Percentiles rank a stretch among this genome's conserved stretches.
These are phyloP conservation scores for Drosophila borealis DNA, from an alignment of 2,888 invertebrate genomes.

Conservation along the genomic window DNA sequence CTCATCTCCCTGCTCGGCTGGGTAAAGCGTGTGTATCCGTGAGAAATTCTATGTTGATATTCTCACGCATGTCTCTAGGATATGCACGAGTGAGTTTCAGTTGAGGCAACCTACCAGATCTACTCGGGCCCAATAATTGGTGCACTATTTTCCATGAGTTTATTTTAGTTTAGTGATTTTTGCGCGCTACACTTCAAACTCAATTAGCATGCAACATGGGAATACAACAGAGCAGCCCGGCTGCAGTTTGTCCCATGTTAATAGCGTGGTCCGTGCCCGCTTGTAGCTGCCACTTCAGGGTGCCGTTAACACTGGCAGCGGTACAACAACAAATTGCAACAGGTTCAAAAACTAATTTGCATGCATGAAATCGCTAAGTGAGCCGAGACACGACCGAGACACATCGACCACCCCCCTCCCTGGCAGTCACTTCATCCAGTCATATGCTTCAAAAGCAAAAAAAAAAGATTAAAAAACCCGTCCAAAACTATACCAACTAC, in stretches of 20 bases:
- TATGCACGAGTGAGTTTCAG: constrained; percentile 80
- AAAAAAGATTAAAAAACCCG: constrained; percentile 30
- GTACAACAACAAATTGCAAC: constrained; percentile 67
- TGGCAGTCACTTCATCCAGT: constrained; percentile 49
- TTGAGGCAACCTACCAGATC: constrained; percentile 11
- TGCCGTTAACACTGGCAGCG: constrained; percentile 55
- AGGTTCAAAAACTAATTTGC: constrained; percentile 80
- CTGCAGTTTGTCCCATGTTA: constrained; percentile 7
- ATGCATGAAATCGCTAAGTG: constrained; percentile 73
- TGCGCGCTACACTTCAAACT: constrained; percentile 45
- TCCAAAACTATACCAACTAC: constrained; percentile 53
- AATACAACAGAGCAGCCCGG: constrained; percentile 18
- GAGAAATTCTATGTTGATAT: constrained; percentile 75
- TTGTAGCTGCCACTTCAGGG: constrained; percentile 37
- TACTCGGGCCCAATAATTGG: constrained; percentile 58
- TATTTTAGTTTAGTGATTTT: constrained; percentile 48
- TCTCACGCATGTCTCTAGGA: constrained; percentile 84
- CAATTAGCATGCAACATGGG: constrained; percentile 70
- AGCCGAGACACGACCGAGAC: constrained; percentile 71
- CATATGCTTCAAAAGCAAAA: constrained; percentile 34
- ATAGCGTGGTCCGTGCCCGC: constrained; percentile 23
- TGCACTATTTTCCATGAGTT: constrained; percentile 74
- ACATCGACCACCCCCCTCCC: constrained; percentile 41
- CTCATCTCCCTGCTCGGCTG: constrained; percentile 8
- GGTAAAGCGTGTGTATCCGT: constrained; percentile 55